phyloP scores from a whole-genome alignment of 2,113 vertebrate genomes.

The Anhinga anhinga region DNA sequence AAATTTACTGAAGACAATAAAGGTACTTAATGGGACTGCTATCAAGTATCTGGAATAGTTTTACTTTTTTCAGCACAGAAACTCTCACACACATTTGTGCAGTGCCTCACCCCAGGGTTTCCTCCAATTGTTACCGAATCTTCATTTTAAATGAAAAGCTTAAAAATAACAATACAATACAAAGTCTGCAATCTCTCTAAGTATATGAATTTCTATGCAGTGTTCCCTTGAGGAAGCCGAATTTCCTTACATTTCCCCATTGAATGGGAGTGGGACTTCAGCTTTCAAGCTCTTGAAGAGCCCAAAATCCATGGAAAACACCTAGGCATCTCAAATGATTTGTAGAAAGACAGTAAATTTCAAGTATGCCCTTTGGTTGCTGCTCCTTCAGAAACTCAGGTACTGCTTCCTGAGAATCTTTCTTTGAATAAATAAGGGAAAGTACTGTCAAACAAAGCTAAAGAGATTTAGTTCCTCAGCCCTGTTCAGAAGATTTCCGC shows the following conservation, averaged over 20 bases:
- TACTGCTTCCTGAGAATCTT: neutral
- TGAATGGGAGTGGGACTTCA: neutral
- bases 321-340: neutral
- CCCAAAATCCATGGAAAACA: neutral
- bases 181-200: neutral
- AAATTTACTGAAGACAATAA: neutral
- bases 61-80: neutral
- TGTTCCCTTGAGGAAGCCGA: neutral
- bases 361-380: accelerated
- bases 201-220: neutral
- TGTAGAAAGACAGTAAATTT: neutral
- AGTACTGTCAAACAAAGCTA: neutral
- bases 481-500: neutral
- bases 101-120: constrained; percentile 34
- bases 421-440: neutral
- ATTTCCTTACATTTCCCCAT: neutral
- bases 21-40: neutral
- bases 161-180: constrained; percentile 1
- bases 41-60: neutral
- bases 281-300: neutral
- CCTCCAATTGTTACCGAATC: constrained; percentile 17
- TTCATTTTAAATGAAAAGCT: constrained; percentile 29
- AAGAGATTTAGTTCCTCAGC: neutral
- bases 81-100: neutral
- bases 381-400: neutral